Evolutionary conservation across 2,797 vertebrate species (phyloP).

Genomic region (Macrochelys suwanniensis): DNA sequence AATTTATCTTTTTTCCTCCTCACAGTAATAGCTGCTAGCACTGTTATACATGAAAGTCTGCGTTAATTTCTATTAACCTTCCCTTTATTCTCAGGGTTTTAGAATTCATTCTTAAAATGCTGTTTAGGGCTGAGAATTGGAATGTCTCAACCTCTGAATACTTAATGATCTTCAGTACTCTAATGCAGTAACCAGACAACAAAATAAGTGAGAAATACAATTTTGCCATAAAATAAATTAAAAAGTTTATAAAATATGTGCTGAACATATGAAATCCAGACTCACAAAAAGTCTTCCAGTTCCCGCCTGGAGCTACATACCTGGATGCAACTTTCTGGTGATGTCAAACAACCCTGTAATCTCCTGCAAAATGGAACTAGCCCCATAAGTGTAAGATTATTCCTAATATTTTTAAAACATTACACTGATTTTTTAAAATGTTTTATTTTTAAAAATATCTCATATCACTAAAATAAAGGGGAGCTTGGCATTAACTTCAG

Average conservation of each 20-base stretch:
- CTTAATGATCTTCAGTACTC: neutral
- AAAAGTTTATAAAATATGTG: too few relatives aligned
- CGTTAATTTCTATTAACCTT: neutral
- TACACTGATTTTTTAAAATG: neutral
- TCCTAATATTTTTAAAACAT: neutral
- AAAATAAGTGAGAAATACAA: neutral
- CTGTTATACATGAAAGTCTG: neutral
- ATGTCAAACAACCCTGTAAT: neutral
- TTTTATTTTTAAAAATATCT: neutral
- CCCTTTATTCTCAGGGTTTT: neutral
- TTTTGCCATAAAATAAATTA: neutral
- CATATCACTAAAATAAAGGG: neutral
- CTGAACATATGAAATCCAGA: neutral
- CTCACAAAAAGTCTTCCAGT: neutral
- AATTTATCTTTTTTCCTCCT: accelerated
- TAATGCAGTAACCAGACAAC: neutral
- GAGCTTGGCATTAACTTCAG: neutral
- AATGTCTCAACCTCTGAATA: too few relatives aligned
- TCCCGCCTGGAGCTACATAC: neutral
- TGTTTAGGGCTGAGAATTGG: neutral
- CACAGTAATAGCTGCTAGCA: neutral
- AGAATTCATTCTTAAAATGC: neutral
- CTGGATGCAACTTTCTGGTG: neutral
- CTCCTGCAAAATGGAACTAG: neutral
- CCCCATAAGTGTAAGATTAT: neutral